Percentiles rank a stretch among this genome's conserved stretches.
These are phyloP conservation scores for Spisula subtruncata DNA, from an alignment of 2,888 invertebrate genomes.

Conservation along the genomic window DNA sequence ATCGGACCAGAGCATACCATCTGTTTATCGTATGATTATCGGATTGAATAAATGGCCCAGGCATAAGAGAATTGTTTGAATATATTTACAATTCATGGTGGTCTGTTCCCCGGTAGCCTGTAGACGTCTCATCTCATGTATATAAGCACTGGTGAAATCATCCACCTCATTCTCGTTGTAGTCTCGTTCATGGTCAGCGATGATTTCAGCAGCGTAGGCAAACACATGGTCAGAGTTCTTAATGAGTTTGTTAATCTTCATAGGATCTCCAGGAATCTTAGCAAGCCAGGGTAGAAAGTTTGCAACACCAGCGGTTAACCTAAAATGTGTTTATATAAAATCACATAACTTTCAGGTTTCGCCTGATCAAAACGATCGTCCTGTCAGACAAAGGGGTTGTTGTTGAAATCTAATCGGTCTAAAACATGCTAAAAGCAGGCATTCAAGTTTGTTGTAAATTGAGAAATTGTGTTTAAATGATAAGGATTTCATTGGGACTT, in stretches of 20 bases:
- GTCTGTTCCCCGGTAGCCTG: slow-evolving; percentile 45
- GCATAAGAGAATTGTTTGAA: not conserved
- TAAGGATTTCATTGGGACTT: no score
- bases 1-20: no score
- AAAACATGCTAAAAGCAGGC: no score
- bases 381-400: no score
- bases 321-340: slow-evolving; percentile 1
- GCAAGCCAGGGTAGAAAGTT: slow-evolving; percentile 64
- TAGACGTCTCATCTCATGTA: slow-evolving; percentile 63
- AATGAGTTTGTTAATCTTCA: slow-evolving; percentile 52
- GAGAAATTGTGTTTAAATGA: no score
- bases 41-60: no score
- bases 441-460: no score
- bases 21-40: no score
- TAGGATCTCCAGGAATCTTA: slow-evolving; percentile 64
- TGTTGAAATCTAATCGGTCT: no score
- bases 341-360: no score
- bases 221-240: slow-evolving; percentile 55
- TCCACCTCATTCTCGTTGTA: slow-evolving; percentile 54
- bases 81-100: slow-evolving; percentile 62
- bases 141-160: slow-evolving; percentile 73
- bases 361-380: no score
- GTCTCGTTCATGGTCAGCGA: slow-evolving; percentile 53
- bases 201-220: slow-evolving; percentile 54
- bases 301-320: slow-evolving; percentile 43